Conservation (phyloP, 2,113 vertebrate species). For the Syngnathus floridae region DNA sequence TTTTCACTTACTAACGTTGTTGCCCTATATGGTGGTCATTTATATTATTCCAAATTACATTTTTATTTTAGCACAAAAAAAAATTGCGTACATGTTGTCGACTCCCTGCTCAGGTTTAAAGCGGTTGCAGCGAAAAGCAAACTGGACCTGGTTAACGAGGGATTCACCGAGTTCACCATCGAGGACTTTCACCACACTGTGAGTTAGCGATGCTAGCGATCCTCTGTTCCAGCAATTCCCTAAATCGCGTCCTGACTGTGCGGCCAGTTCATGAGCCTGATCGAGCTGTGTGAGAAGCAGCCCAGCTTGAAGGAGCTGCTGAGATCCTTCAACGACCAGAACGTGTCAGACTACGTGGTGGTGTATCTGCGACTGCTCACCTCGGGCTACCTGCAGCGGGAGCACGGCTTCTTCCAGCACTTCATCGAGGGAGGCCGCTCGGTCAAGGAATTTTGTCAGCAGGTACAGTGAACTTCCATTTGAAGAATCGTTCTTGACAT, state of each 20-base stretch:
- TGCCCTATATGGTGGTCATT: too few species aligned
- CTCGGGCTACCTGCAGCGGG: slow-evolving; percentile 86
- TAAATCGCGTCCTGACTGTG: slow-evolving; percentile 2
- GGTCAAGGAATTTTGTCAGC: slow-evolving; percentile 89
- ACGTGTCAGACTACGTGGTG: slow-evolving; percentile 88
- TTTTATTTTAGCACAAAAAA: too few species aligned
- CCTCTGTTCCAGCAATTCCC: background rate
- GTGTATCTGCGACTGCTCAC: slow-evolving; percentile 92
- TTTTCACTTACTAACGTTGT: too few species aligned
- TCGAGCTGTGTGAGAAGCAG: slow-evolving; percentile 85
- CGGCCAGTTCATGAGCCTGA: slow-evolving; percentile 87
- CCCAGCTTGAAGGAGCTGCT: slow-evolving; percentile 77
- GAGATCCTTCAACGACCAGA: slow-evolving; percentile 89
- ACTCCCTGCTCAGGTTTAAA: slow-evolving; percentile 76
- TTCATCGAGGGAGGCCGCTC: slow-evolving; percentile 92
- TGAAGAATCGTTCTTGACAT: background rate
- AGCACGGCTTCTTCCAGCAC: slow-evolving; percentile 87
- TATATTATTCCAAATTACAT: too few species aligned
- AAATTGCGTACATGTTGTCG: background rate
- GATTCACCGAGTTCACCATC: slow-evolving; percentile 91
- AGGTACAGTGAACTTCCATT: slow-evolving; percentile 63
- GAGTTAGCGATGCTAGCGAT: slow-evolving; percentile 45
- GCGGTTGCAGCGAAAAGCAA: slow-evolving; percentile 86
- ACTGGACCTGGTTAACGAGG: slow-evolving; percentile 84
- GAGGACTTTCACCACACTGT: slow-evolving; percentile 94